Evolutionary conservation across 2,797 vertebrate species (phyloP).

Genomic region (Galagoides demidoff): DNA sequence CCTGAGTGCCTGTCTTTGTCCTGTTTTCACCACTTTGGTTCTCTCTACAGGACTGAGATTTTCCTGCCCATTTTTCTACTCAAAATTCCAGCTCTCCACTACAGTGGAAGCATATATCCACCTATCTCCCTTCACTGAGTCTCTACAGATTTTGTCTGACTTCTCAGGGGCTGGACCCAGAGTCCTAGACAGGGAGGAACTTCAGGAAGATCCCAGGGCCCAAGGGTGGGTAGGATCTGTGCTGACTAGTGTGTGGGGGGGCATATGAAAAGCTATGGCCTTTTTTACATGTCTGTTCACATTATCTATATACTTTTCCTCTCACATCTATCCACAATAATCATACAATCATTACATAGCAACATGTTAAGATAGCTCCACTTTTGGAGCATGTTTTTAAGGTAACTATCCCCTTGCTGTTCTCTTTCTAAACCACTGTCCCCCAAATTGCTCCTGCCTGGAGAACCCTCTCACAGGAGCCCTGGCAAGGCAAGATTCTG

Average conservation of each 20-base stretch:
- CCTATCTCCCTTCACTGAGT: neutral
- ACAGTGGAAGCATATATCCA: neutral
- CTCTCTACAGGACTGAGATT: neutral
- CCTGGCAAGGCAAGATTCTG: neutral
- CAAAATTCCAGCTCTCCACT: neutral
- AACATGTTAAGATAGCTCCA: neutral
- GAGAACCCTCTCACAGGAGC: neutral
- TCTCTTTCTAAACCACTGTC: neutral
- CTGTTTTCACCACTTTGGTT: no score
- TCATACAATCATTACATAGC: accelerated
- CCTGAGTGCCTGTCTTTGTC: neutral
- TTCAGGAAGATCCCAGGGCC: neutral
- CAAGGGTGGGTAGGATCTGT: neutral
- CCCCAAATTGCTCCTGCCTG: neutral
- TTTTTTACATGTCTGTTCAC: neutral
- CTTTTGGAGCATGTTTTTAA: neutral
- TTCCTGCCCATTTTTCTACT: neutral
- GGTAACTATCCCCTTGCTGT: neutral
- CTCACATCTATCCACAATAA: neutral
- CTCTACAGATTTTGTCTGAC: neutral
- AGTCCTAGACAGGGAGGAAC: neutral
- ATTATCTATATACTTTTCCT: neutral
- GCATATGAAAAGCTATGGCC: no score
- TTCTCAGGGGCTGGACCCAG: neutral
- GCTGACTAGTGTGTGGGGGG: neutral